These are phyloP conservation scores for Hypotaenidia okinawae DNA, from an alignment of 2,797 vertebrate genomes.

Conservation along the genomic window DNA sequence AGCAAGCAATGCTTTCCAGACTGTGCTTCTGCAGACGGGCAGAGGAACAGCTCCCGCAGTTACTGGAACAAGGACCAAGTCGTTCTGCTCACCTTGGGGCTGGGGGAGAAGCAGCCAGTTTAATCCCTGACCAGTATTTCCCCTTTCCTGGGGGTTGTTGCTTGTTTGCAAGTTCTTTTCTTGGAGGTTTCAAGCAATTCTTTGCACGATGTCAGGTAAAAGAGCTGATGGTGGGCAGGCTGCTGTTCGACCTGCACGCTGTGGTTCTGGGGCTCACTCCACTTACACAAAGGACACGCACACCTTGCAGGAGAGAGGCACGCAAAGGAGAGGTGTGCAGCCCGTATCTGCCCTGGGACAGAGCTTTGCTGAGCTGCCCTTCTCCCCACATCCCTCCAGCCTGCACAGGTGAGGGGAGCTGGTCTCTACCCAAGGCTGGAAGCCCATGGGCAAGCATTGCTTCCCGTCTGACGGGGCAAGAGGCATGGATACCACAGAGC, in stretches of 20 bases:
- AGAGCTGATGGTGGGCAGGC: neutral
- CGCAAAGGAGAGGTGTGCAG: neutral
- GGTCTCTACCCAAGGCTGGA: neutral
- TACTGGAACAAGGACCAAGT: neutral
- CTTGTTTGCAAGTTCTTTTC: neutral
- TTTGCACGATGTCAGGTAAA: neutral
- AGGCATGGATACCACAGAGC: neutral
- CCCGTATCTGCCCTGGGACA: neutral
- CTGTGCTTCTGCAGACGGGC: neutral
- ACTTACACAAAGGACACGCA: neutral
- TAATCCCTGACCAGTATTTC: neutral
- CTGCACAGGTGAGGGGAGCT: neutral
- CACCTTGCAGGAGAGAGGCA: neutral
- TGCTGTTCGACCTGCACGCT: neutral
- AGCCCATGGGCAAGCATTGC: neutral
- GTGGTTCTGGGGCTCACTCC: neutral
- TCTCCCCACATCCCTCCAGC: neutral
- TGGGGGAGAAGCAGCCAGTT: neutral
- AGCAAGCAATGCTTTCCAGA: neutral
- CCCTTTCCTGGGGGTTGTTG: neutral
- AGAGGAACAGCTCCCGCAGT: neutral
- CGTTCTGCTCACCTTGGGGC: neutral
- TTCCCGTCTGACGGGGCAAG: neutral
- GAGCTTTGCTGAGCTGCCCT: neutral
- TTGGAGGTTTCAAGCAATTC: neutral